A percentile compares a stretch with the other conserved stretches of the same genome.
Conservation (phyloP, 2,113 vertebrate genomes). For the Ancistrus triradiatus region DNA sequence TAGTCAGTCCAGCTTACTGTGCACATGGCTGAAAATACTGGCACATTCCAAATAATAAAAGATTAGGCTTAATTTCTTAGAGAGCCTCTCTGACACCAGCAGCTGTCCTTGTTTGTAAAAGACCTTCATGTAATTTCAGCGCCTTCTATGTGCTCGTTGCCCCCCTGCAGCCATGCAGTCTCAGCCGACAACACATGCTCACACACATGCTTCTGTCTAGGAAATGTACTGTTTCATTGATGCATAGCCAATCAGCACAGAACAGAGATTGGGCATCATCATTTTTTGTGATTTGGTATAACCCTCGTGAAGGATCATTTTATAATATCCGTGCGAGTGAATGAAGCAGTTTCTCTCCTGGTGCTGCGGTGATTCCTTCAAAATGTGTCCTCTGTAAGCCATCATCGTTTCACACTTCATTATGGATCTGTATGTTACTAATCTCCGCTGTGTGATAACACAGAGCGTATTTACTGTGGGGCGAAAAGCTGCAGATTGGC, state of each 20-base stretch:
- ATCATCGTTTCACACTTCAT: conserved; percentile 57
- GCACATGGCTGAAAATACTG: conserved; percentile 41
- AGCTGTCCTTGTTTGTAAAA: conserved; percentile 36
- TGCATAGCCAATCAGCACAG: conserved; percentile 2
- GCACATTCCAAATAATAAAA: conserved; percentile 42
- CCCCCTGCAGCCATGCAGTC: conserved; percentile 5
- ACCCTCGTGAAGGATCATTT: conserved; percentile 20
- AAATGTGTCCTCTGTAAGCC: conserved; percentile 31
- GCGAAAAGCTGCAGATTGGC: conserved; percentile 66
- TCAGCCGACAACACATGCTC: not conserved
- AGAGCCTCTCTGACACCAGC: conserved; percentile 23
- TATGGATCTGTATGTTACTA: conserved; percentile 50
- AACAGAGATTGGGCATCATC: not conserved
- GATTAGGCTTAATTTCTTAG: conserved; percentile 24
- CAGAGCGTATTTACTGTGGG: conserved; percentile 63
- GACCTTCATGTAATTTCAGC: conserved; percentile 30
- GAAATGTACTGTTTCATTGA: not conserved
- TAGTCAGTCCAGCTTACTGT: conserved; percentile 24
- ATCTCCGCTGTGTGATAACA: conserved; percentile 28
- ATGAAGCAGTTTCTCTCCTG: conserved; percentile 21
- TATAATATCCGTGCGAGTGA: conserved; percentile 10
- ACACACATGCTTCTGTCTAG: not conserved
- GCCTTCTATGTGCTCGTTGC: not conserved
- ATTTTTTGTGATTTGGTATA: not conserved
- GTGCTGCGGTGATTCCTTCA: conserved; percentile 44